phyloP scores from a whole-genome alignment of 37 sponge, comb jelly and placozoan genomes.

The Agelas oroides region DNA sequence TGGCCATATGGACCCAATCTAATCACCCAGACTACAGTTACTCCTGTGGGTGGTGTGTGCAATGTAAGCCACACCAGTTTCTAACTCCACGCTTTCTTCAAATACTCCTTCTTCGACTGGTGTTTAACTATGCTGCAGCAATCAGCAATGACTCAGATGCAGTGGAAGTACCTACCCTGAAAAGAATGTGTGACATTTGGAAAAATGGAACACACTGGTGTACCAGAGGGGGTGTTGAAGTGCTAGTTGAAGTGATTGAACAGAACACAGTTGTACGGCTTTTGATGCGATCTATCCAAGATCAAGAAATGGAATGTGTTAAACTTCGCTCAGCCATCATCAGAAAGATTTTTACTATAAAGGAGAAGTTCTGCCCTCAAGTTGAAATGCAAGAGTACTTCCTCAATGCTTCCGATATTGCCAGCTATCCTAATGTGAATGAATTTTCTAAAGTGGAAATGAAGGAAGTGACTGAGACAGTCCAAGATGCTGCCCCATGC shows the following conservation, averaged over 20 bases:
- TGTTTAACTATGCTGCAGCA: conserved; percentile 23
- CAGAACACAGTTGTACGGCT: conserved; percentile 10
- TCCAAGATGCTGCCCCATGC: background rate
- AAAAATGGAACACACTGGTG: conserved; percentile 33
- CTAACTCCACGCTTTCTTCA: conserved; percentile 28
- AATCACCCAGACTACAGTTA: background rate
- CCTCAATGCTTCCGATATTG: background rate
- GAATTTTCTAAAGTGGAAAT: too few species aligned
- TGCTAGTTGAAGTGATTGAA: conserved; percentile 16
- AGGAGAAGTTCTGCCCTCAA: background rate
- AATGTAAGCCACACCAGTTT: background rate
- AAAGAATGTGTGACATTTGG: conserved; percentile 4
- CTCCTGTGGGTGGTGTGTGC: conserved; percentile 14
- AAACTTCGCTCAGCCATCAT: conserved; percentile 17
- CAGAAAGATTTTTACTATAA: conserved; percentile 1
- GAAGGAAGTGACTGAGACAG: background rate
- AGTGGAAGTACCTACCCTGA: background rate
- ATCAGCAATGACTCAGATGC: background rate
- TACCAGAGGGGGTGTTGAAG: conserved; percentile 9
- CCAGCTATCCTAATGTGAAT: background rate
- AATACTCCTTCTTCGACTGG: conserved; percentile 5
- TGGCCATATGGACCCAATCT: background rate
- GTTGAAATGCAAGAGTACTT: background rate
- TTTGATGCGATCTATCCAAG: conserved; percentile 12
- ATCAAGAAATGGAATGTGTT: conserved; percentile 24